These are phyloP conservation scores for Tichodroma muraria DNA, from an alignment of 2,113 vertebrate genomes.

Conservation along the genomic window DNA sequence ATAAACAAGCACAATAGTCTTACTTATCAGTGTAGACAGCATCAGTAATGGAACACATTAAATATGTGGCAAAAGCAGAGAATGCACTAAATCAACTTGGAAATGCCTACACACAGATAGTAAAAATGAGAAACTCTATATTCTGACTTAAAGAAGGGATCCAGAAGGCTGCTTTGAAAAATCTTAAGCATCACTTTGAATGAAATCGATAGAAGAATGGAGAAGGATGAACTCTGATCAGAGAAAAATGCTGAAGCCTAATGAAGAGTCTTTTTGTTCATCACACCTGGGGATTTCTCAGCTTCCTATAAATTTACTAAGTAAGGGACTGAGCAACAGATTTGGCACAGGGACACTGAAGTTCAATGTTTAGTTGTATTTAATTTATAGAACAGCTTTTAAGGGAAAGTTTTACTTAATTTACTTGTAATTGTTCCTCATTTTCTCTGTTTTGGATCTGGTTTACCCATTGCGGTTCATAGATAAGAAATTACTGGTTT, in stretches of 20 bases:
- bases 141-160: not conserved
- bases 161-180: not conserved
- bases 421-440: not conserved
- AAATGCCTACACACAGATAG: not conserved
- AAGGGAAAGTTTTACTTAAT: not conserved
- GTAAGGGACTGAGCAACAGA: not conserved
- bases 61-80: not conserved
- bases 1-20: not conserved
- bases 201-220: not conserved
- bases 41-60: not conserved
- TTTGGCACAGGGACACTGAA: not conserved
- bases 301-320: not conserved
- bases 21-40: not conserved
- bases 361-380: not conserved
- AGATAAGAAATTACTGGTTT: not conserved
- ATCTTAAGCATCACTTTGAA: not conserved
- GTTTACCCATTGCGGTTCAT: not conserved
- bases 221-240: constrained; percentile 21
- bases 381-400: not conserved
- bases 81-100: not conserved
- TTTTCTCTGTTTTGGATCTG: not conserved
- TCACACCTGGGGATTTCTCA: not conserved
- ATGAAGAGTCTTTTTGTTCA: not conserved
- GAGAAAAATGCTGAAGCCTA: not conserved
- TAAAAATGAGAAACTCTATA: not conserved